Conservation (phyloP, 2,113 vertebrate genomes). For the Panthera uncia region DNA sequence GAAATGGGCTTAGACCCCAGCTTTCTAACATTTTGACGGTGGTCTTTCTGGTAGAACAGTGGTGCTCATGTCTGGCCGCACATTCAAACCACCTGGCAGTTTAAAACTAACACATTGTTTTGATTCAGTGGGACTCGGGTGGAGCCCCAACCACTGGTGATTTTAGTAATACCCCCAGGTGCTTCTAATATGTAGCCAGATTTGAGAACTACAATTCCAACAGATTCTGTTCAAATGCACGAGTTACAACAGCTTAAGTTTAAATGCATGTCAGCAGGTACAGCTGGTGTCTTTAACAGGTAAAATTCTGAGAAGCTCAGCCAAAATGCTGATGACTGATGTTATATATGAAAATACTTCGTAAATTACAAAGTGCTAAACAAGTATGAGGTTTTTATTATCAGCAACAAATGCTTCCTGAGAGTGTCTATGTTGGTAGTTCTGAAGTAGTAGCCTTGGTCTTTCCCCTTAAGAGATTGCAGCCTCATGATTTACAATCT, state of each 20-base stretch:
- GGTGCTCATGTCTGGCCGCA: too few relatives aligned
- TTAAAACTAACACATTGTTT: background rate
- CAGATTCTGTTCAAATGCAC: background rate
- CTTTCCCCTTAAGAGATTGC: background rate
- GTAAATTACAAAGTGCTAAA: background rate
- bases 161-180: background rate
- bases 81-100: background rate
- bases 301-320: background rate
- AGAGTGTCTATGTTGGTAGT: background rate
- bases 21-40: background rate
- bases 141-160: background rate
- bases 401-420: background rate
- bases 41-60: background rate
- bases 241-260: background rate
- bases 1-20: background rate
- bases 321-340: background rate
- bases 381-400: background rate
- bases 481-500: background rate
- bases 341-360: background rate
- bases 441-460: background rate
- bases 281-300: background rate
- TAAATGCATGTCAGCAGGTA: background rate
- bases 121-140: background rate
- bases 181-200: background rate
- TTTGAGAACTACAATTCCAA: background rate